Conservation (phyloP, 2,888 invertebrate genomes). For the Eubasilissa splendida region DNA sequence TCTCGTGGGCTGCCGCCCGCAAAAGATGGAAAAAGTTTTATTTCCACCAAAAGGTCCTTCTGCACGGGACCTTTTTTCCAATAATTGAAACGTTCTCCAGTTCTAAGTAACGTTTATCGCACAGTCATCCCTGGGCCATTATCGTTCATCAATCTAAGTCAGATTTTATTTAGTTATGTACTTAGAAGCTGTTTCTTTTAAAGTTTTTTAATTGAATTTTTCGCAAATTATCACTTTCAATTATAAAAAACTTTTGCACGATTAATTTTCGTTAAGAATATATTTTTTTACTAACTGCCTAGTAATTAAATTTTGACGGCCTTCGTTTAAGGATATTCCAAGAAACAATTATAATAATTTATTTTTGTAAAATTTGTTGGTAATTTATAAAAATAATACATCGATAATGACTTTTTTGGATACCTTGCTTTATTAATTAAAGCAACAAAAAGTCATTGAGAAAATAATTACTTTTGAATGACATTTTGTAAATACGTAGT, state of each 20-base stretch:
- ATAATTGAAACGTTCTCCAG: conserved; percentile 51
- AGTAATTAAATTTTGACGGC: conserved; percentile 17
- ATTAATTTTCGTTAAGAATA: conserved; percentile 2
- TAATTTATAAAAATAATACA: no score
- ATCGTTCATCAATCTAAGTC: conserved; percentile 55
- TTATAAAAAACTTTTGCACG: conserved; percentile 7
- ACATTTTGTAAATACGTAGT: no score
- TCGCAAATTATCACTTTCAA: conserved; percentile 20
- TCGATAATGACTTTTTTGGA: no score
- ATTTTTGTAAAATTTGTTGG: no score
- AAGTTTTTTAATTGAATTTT: conserved; percentile 27
- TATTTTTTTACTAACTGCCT: background rate
- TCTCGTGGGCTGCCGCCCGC: background rate
- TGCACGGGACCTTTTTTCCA: conserved; percentile 11
- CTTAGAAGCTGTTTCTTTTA: conserved; percentile 22
- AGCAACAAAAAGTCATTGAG: no score
- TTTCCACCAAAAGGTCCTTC: conserved; percentile 11
- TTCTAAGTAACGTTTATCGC: conserved; percentile 47
- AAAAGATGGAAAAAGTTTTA: conserved; percentile 29
- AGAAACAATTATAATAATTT: no score
- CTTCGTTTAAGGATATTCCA: background rate
- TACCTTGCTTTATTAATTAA: no score
- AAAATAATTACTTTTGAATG: no score
- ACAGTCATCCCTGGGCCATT: conserved; percentile 50
- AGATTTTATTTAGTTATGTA: conserved; percentile 42